Conservation (phyloP, 2,797 vertebrate genomes). For the Crocodylus rhombifer region DNA sequence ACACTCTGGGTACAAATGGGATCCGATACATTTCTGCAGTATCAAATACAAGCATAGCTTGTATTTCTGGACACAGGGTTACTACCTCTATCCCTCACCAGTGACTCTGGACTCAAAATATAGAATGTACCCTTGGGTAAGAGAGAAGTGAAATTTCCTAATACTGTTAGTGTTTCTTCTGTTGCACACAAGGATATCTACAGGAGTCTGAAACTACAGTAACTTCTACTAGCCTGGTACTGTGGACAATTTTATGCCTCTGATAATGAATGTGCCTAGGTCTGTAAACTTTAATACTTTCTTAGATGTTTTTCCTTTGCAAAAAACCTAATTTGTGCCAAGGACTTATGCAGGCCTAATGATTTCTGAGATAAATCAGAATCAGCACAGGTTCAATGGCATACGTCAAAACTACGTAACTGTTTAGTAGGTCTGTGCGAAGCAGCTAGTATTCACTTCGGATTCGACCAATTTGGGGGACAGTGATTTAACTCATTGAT, state of each 20-base stretch:
- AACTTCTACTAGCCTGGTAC: neutral
- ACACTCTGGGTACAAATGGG: neutral
- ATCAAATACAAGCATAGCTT: neutral
- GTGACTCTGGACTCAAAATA: neutral
- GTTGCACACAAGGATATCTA: neutral
- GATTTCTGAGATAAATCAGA: too few relatives aligned
- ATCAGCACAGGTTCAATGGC: too few relatives aligned
- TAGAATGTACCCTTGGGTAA: neutral
- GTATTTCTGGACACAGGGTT: neutral
- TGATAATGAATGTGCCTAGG: neutral
- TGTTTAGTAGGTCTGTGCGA: too few relatives aligned
- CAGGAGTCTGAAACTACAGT: neutral
- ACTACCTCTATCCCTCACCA: neutral
- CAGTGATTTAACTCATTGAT: too few relatives aligned
- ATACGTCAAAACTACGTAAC: too few relatives aligned
- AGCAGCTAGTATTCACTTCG: too few relatives aligned
- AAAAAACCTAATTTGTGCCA: neutral
- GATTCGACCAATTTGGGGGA: too few relatives aligned
- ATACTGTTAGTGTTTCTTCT: neutral
- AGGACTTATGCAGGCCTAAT: too few relatives aligned
- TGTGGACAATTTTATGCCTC: neutral
- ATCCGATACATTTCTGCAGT: conserved; percentile 9
- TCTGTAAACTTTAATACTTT: neutral
- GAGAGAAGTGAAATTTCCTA: neutral
- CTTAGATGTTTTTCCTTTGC: neutral